A percentile compares a stretch with the other conserved stretches of the same genome.
These are phyloP conservation scores for Camptogramma bilineatum DNA, from an alignment of 2,888 invertebrate species.

Conservation along the genomic window DNA sequence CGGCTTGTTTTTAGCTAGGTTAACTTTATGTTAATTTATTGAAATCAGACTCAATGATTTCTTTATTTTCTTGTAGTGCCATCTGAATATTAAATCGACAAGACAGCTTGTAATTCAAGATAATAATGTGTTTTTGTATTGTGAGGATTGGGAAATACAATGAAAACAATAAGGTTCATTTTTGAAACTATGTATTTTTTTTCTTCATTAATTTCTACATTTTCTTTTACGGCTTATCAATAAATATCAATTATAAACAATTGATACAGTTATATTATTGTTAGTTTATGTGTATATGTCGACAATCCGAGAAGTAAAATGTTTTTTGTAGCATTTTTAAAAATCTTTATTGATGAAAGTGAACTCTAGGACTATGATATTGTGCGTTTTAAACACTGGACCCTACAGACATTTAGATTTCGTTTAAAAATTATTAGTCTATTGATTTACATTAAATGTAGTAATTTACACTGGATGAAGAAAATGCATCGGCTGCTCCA, in stretches of 20 bases:
- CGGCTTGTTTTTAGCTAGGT: conserved; percentile 60
- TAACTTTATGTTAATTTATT: conserved; percentile 66
- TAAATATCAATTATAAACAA: conserved; percentile 84
- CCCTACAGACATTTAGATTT: conserved; percentile 85
- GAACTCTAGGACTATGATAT: conserved; percentile 82
- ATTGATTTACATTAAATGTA: conserved; percentile 80
- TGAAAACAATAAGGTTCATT: conserved; percentile 70
- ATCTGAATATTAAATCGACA: conserved; percentile 50
- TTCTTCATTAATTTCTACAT: conserved; percentile 81
- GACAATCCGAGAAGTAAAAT: conserved; percentile 79
- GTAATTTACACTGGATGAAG: conserved; percentile 80
- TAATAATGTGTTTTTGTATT: conserved; percentile 1
- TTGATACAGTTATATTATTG: conserved; percentile 80
- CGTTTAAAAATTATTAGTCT: conserved; percentile 80
- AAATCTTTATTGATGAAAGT: conserved; percentile 77
- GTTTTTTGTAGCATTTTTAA: conserved; percentile 71
- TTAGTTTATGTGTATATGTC: conserved; percentile 77
- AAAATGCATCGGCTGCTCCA: conserved; percentile 69
- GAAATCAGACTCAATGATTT: conserved; percentile 55
- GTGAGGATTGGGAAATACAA: conserved; percentile 44
- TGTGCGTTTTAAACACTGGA: conserved; percentile 85
- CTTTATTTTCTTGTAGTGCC: conserved; percentile 57
- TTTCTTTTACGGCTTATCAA: conserved; percentile 82
- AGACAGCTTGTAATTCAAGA: conserved; percentile 25
- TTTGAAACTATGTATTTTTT: conserved; percentile 83